Evolutionary conservation across 2,113 vertebrate species (phyloP), one percentile per base, ranked within the genome.

Genomic region (Octodon degus): DNA sequence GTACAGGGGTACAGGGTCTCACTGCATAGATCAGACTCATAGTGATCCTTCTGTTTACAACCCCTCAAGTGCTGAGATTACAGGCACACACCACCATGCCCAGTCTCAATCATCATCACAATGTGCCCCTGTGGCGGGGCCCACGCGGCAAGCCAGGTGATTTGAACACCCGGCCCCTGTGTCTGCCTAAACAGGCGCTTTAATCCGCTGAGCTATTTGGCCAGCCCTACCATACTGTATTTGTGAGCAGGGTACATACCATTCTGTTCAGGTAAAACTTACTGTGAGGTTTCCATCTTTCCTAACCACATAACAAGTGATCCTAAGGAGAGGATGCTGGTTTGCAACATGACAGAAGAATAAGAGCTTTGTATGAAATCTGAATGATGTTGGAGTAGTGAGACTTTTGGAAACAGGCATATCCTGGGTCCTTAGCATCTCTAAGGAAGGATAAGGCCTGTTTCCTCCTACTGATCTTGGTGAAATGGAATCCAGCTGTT

Each of bases 401-500:
- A 81, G 50, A 55, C 47, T 58, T 72, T 80, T 50, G 10, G 67
- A 79, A 37, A 14, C 14, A 60, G 1, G 53, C 13, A 47, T 84
- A 74, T n/a, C 14, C 25, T 72, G 14, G 86, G 12, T 76, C 27
- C 92, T n/a, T 40, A 90, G 27, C 24, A 70, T 85, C 25, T 53
- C 37, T 7, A 25, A 70, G 34, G 37, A 91, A 62, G 27, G 19
- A 22, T 47, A 27, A 93, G 19, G 20, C 6, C 79, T 68, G 1
- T 72, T 60, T 7, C 17, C 90, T 93, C 32, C 19, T 87, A 93
- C 43, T 85, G 91, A 91, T 87, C 89, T 92, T 53, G 25, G 70
- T 19, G 80, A 95, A 94, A 97, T 40, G 24, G 50, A 6, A 97
- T 84, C 40, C 19, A 84, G 32, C n/a, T 95, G 6, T 65, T 85